These are phyloP conservation scores for Scrobipalpa costella DNA, from an alignment of 2,888 invertebrate species.

Conservation along the genomic window DNA sequence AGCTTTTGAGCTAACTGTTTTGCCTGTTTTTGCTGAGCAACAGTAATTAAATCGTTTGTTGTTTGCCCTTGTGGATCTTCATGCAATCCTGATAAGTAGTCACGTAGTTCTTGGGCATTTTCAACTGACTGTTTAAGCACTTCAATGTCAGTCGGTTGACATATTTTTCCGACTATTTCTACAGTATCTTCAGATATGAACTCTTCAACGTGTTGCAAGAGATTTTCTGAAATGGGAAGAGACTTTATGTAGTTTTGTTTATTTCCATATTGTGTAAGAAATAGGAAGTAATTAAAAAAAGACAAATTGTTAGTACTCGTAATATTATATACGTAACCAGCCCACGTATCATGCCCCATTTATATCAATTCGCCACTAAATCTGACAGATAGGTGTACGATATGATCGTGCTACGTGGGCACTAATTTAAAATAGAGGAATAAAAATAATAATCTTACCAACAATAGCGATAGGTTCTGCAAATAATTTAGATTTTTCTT, in stretches of 20 bases:
- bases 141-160: constrained; percentile 37
- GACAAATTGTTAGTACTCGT: neutral
- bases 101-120: constrained; percentile 48
- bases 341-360: too few relatives aligned
- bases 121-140: constrained; percentile 43
- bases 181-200: constrained; percentile 47
- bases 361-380: too few relatives aligned
- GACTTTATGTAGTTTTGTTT: constrained; percentile 20
- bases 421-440: too few relatives aligned
- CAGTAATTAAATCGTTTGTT: constrained; percentile 32
- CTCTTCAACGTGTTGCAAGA: constrained; percentile 51
- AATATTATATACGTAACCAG: neutral
- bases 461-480: neutral
- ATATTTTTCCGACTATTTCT: constrained; percentile 43
- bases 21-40: constrained; percentile 36
- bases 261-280: constrained; percentile 1
- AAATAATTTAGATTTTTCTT: neutral
- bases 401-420: too few relatives aligned
- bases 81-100: constrained; percentile 39
- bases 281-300: neutral
- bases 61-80: constrained; percentile 14
- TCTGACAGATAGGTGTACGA: too few relatives aligned
- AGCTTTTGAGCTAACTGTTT: constrained; percentile 39
- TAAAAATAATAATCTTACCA: constrained; percentile 5
- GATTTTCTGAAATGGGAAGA: constrained; percentile 33